A percentile compares a stretch with the other conserved stretches of the same genome.
Evolutionary conservation across 2,113 vertebrate species (phyloP).

Genomic region (Pipra filicauda): DNA sequence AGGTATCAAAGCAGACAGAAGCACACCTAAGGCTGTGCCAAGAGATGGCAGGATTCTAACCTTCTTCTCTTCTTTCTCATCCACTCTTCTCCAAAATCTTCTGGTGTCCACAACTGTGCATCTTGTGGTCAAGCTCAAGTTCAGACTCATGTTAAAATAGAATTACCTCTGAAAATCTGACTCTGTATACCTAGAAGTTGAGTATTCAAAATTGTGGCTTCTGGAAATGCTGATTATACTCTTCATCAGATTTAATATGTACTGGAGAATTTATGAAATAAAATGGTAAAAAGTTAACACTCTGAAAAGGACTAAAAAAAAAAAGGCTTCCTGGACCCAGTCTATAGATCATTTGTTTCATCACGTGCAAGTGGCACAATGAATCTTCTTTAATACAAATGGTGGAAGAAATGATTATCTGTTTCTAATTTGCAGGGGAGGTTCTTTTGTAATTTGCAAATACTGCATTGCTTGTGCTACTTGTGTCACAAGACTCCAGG

Average conservation of each 20-base stretch:
- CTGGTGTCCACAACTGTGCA: fast-evolving
- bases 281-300: background rate
- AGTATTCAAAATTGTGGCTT: background rate
- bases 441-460: background rate
- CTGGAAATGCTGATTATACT: background rate
- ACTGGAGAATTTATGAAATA: background rate
- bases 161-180: background rate
- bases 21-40: background rate
- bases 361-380: background rate
- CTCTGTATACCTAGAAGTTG: background rate
- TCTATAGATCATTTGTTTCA: background rate
- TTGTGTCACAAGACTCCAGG: background rate
- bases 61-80: background rate
- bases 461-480: background rate
- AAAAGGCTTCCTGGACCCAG: background rate
- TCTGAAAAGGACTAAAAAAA: background rate
- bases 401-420: background rate
- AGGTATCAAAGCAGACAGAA: background rate
- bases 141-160: background rate
- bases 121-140: background rate
- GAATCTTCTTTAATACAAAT: background rate
- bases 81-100: background rate
- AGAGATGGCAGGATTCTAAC: background rate
- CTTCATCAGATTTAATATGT: background rate
- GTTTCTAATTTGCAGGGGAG: background rate